Conservation (phyloP, 2,888 invertebrate species). For the Pseudanteris insignis region DNA sequence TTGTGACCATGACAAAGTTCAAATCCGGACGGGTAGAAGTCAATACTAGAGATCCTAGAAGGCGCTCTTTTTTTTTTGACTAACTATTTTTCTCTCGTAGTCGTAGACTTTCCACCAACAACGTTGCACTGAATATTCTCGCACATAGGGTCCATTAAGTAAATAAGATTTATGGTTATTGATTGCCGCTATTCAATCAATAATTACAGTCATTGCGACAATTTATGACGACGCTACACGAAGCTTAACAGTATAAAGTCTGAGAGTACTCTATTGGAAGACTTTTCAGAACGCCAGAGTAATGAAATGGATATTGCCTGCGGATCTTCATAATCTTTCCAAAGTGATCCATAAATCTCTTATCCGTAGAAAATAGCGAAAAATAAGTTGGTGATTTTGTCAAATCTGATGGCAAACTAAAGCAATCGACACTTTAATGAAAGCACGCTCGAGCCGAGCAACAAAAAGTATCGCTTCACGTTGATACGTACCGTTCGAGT, state of each 20-base stretch:
- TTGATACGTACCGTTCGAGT: too few relatives aligned
- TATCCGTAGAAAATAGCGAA: background rate
- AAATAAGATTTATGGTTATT: conserved; percentile 38
- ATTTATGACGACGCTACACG: conserved; percentile 23
- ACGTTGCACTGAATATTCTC: conserved; percentile 5
- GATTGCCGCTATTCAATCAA: conserved; percentile 38
- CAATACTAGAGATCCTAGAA: too few relatives aligned
- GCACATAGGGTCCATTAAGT: conserved; percentile 29
- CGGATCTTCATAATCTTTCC: conserved; percentile 21
- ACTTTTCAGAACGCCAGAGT: conserved; percentile 24
- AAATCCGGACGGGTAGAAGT: too few relatives aligned
- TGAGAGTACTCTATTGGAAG: conserved; percentile 18
- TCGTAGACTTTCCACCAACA: too few relatives aligned
- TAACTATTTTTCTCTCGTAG: too few relatives aligned
- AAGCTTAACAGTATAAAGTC: conserved; percentile 31
- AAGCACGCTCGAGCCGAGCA: too few relatives aligned
- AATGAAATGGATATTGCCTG: conserved; percentile 32
- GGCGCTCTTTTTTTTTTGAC: too few relatives aligned
- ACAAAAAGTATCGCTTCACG: too few relatives aligned
- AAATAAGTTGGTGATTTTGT: background rate
- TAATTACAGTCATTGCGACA: conserved; percentile 33
- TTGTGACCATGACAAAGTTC: too few relatives aligned
- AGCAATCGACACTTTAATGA: too few relatives aligned
- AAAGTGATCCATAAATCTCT: conserved; percentile 32
- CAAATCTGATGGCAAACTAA: too few relatives aligned